Conservation (phyloP, 1,140 invertebrate species). For the Drosophila grimshawi region DNA sequence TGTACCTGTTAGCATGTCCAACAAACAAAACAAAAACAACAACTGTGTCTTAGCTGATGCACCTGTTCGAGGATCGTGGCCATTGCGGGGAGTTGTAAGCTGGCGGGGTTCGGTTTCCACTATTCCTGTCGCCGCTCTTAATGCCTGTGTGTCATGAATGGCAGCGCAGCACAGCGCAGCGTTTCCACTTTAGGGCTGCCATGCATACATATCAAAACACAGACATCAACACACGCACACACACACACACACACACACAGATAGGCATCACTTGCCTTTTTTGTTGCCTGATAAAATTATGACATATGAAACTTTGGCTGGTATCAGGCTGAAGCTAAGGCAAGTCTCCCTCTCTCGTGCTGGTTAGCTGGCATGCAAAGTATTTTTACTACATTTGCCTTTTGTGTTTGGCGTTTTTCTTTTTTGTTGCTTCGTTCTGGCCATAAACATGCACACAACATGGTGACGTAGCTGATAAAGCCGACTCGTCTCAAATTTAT, state of each 20-base stretch:
- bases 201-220: constrained; percentile 17
- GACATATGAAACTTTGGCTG: constrained; percentile 82
- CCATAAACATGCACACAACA: constrained; percentile 80
- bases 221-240: neutral
- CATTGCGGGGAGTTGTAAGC: neutral
- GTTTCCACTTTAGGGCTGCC: constrained; percentile 74
- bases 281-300: constrained; percentile 82
- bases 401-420: constrained; percentile 44
- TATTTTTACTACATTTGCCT: constrained; percentile 53
- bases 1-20: constrained; percentile 51
- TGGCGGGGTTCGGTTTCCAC: neutral
- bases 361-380: constrained; percentile 53
- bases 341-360: constrained; percentile 33
- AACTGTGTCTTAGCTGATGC: constrained; percentile 25
- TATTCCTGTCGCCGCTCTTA: constrained; percentile 67
- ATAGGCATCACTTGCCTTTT: constrained; percentile 53
- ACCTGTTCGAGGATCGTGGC: constrained; percentile 17
- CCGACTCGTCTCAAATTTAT: constrained; percentile 65
- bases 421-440: constrained; percentile 45
- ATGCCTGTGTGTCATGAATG: constrained; percentile 81
- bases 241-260: constrained; percentile 29
- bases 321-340: constrained; percentile 59
- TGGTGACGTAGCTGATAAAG: constrained; percentile 69
- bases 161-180: constrained; percentile 76
- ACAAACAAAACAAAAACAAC: neutral